phyloP scores from a whole-genome alignment of 2,797 vertebrate genomes.

The Rhynchotus rufescens region DNA sequence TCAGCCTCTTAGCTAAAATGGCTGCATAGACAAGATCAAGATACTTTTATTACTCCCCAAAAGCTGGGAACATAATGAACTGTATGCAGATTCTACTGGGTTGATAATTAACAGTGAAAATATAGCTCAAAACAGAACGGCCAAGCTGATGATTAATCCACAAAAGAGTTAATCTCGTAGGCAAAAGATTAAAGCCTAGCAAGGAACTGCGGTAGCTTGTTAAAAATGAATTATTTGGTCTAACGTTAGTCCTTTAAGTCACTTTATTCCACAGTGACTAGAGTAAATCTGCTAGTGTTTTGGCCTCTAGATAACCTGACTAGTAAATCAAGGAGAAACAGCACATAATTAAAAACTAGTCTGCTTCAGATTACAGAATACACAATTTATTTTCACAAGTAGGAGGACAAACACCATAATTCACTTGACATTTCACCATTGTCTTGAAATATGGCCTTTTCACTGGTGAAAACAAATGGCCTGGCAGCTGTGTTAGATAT shows the following conservation, averaged over 20 bases:
- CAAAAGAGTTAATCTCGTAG: neutral
- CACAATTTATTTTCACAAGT: slow-evolving; percentile 47
- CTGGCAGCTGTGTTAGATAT: slow-evolving; percentile 45
- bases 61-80: neutral
- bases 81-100: neutral
- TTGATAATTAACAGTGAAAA: neutral
- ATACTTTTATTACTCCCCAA: neutral
- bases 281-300: slow-evolving; percentile 34
- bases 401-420: slow-evolving; percentile 43
- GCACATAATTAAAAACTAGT: slow-evolving; percentile 27
- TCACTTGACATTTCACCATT: slow-evolving; percentile 32
- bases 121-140: neutral
- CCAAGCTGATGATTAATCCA: neutral
- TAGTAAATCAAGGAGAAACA: slow-evolving; percentile 56
- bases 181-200: neutral
- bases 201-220: neutral
- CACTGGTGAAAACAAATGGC: slow-evolving; percentile 40
- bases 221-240: slow-evolving; percentile 28
- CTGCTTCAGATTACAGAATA: slow-evolving; percentile 47
- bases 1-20: neutral
- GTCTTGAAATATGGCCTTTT: slow-evolving; percentile 41
- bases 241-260: slow-evolving; percentile 38
- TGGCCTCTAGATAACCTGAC: slow-evolving; percentile 45
- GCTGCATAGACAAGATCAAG: neutral
- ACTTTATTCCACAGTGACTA: neutral